Percentiles rank a stretch among this genome's conserved stretches.
phyloP scores from a whole-genome alignment of 2,113 vertebrate species.

The Seriola quinqueradiata region DNA sequence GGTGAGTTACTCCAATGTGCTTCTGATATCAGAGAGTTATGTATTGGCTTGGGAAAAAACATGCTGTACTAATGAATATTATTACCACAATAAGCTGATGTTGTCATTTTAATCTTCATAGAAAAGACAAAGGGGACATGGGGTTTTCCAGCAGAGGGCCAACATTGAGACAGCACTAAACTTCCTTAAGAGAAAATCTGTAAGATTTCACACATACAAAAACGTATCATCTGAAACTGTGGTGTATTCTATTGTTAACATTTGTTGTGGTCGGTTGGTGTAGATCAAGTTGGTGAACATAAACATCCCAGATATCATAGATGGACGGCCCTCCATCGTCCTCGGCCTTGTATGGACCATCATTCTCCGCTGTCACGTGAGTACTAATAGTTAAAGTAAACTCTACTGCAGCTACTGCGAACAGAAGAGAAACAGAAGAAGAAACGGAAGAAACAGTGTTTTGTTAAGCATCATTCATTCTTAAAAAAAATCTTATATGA shows the following conservation, averaged over 20 bases:
- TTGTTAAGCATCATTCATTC: background rate
- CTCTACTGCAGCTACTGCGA: background rate
- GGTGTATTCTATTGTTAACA: background rate
- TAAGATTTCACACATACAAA: slow-evolving; percentile 63
- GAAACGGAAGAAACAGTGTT: background rate
- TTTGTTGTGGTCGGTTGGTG: background rate
- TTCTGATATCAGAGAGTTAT: background rate
- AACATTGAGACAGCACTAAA: slow-evolving; percentile 92
- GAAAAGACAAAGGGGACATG: slow-evolving; percentile 90
- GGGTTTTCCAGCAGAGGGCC: slow-evolving; percentile 91
- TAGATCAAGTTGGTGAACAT: slow-evolving; percentile 96
- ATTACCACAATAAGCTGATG: background rate
- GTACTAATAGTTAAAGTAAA: slow-evolving; percentile 58
- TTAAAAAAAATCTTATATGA: background rate
- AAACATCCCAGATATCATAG: slow-evolving; percentile 92
- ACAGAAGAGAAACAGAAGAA: background rate
- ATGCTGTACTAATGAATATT: background rate
- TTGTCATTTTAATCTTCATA: slow-evolving; percentile 61
- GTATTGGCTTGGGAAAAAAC: background rate
- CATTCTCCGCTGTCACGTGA: slow-evolving; percentile 94
- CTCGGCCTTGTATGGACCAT: slow-evolving; percentile 95
- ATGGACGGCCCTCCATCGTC: slow-evolving; percentile 93
- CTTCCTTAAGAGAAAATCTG: slow-evolving; percentile 91
- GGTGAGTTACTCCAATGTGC: slow-evolving; percentile 83
- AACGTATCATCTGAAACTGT: background rate